These are phyloP conservation scores for Lipophrys pholis DNA, from an alignment of 2,113 vertebrate genomes.

Conservation along the genomic window DNA sequence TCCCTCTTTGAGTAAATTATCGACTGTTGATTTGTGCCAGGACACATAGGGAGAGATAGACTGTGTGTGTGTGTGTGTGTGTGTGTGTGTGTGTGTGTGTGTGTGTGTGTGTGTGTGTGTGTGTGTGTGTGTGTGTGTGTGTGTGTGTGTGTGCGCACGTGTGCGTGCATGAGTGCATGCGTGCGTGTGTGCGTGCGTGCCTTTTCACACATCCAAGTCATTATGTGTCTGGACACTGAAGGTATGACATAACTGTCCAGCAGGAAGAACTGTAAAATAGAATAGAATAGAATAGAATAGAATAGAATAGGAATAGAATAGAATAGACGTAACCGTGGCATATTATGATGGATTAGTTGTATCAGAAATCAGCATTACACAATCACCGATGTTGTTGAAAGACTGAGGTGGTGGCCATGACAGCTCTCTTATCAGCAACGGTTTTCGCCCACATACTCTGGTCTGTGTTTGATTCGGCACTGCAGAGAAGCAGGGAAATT, in stretches of 20 bases:
- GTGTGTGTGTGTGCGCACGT: background rate
- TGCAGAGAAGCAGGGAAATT: slow-evolving; percentile 31
- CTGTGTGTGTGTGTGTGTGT: background rate
- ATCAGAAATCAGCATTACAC: background rate
- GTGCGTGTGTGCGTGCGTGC: background rate
- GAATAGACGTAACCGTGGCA: background rate
- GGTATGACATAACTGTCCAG: slow-evolving; percentile 17
- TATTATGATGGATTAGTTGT: background rate
- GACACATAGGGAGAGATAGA: slow-evolving; percentile 6
- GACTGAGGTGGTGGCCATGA: slow-evolving; percentile 11
- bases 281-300: slow-evolving; percentile 10
- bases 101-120: background rate
- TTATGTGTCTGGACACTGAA: background rate
- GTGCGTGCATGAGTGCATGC: background rate
- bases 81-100: background rate
- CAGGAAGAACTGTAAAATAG: background rate
- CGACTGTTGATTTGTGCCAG: slow-evolving; percentile 28
- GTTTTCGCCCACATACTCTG: slow-evolving; percentile 32
- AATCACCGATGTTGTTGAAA: background rate
- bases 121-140: background rate
- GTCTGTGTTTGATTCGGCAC: slow-evolving; percentile 36
- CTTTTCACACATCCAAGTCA: slow-evolving; percentile 14
- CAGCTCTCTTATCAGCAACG: slow-evolving; percentile 44
- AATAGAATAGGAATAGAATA: slow-evolving; percentile 4
- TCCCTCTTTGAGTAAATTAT: slow-evolving; percentile 36